Base-by-base conservation (phyloP, 2,113 vertebrate species). In the Hystrix brachyura region DNA sequence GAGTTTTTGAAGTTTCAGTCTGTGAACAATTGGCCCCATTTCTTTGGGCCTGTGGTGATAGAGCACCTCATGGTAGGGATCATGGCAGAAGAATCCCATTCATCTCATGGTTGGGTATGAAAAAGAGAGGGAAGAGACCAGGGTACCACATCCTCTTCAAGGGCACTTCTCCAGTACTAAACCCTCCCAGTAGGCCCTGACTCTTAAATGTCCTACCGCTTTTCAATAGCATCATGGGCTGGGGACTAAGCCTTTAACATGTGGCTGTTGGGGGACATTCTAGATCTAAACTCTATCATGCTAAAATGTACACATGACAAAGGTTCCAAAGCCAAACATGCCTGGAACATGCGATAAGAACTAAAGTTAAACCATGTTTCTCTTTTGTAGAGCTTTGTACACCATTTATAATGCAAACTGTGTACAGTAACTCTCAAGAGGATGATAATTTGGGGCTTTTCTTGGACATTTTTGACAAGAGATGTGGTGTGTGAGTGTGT, bases 391-490 rank as follows among this genome's bases (percentile, higher is more conserved):
- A 82, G 43, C 6, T 53, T 86, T 57, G 38, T 59, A 60, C 19
- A 46, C 34, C 14, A 25, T 32, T 67, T 82, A 51, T 51, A 72
- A 81, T 43, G 46, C 12, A 38, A 76, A 76, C 17, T 78, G 48
- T 32, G n/a, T 34, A 48, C 15, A 43, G 23, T 32, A 29, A 72
- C 15, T 87, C 11, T 51, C 23, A 60, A 67, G 7, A n/a, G 60
- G 38, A 46, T 86, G 21, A 74, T 7, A 51, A 15, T 27, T 55
- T 80, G 46, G 5, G 29, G 21, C 51, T 80, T 74, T 85, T 69
- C 78, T 55, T 25, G 57, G 72, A 62, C 19, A 32, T 64, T 93
- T 93, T 74, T 93, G 18, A 94, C 13, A 87, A 86, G 34, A 90
- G 13, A 15, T 64, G 4, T 48, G 34, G 21, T 72, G 0, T 23